Conservation (phyloP, 2,888 invertebrate species). For the Drosophila sordidula region DNA sequence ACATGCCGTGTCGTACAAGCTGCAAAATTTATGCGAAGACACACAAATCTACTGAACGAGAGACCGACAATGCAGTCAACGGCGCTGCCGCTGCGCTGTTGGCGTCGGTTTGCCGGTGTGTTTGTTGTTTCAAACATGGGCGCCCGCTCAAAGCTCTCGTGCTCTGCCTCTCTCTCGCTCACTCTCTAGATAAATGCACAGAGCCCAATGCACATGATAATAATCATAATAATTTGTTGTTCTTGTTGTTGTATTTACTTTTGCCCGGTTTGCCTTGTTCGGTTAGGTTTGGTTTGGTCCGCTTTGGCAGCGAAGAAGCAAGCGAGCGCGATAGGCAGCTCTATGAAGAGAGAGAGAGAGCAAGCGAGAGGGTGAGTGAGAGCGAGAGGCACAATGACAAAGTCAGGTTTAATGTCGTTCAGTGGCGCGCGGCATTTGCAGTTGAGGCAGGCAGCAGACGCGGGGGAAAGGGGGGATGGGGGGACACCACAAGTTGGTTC, state of each 20-base stretch:
- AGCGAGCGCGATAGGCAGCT: background rate
- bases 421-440: constrained; percentile 69
- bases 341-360: background rate
- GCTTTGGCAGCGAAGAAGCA: constrained; percentile 25
- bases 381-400: constrained; percentile 47
- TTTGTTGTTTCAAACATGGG: constrained; percentile 21
- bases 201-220: constrained; percentile 51
- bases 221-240: constrained; percentile 59
- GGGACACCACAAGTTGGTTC: constrained; percentile 8
- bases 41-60: constrained; percentile 84
- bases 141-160: constrained; percentile 14
- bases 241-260: constrained; percentile 52
- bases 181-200: constrained; percentile 43
- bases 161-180: constrained; percentile 8
- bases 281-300: constrained; percentile 46
- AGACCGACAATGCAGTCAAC: constrained; percentile 68
- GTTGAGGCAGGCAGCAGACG: constrained; percentile 65
- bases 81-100: constrained; percentile 32
- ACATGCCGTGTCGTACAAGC: constrained; percentile 73
- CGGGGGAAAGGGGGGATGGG: background rate
- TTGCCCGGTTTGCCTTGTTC: constrained; percentile 67
- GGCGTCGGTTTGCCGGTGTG: constrained; percentile 38
- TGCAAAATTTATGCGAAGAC: constrained; percentile 84
- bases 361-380: constrained; percentile 2
- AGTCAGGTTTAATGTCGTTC: constrained; percentile 82